These are phyloP conservation scores for Gymnothorax javanicus DNA, from an alignment of 2,797 vertebrate species.

Conservation along the genomic window DNA sequence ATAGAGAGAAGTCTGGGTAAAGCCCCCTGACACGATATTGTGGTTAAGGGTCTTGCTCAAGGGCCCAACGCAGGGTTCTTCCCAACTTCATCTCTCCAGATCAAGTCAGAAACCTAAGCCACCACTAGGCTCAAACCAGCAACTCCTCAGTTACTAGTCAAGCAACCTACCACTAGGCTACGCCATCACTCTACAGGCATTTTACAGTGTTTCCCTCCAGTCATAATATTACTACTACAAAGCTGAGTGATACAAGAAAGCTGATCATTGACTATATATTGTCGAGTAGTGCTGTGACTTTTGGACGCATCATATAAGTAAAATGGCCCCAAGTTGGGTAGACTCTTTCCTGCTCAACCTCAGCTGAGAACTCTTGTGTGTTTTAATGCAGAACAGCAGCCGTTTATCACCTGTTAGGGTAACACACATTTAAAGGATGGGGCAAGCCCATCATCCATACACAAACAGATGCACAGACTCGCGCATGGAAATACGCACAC, in stretches of 20 bases:
- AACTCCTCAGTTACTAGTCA: no score
- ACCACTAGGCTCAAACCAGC: no score
- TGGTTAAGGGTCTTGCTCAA: no score
- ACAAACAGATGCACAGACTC: constrained; percentile 40
- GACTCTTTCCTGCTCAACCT: background rate
- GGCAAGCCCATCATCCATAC: background rate
- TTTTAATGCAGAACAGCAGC: background rate
- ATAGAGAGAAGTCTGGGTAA: no score
- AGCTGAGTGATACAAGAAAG: background rate
- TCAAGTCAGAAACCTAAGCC: no score
- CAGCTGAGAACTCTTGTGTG: background rate
- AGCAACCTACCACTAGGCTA: no score
- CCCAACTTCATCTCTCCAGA: no score
- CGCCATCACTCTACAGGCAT: no score
- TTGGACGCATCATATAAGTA: background rate
- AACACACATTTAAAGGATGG: background rate
- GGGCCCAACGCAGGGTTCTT: no score
- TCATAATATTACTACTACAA: background rate
- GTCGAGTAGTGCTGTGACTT: background rate
- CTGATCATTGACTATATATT: background rate
- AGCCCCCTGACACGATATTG: no score
- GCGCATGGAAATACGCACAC: constrained; percentile 41
- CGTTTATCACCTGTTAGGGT: background rate
- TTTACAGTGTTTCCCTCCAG: no score
- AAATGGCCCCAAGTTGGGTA: background rate